Evolutionary conservation across 2,888 invertebrate genomes (phyloP).

Genomic region (Oxystoma pomonae): DNA sequence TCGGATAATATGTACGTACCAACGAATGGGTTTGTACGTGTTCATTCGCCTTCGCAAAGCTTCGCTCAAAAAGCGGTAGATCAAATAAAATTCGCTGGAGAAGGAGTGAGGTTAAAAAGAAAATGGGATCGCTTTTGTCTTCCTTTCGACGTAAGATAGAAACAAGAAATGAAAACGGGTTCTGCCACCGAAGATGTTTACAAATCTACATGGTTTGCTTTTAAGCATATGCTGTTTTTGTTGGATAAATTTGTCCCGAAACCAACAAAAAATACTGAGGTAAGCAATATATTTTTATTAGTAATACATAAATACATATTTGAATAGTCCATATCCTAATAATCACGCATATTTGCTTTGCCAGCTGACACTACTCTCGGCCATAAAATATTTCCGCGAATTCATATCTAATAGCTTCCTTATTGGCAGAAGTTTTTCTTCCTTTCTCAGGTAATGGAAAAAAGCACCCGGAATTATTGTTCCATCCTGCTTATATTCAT

Average conservation of each 20-base stretch:
- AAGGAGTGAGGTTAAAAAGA: not conserved
- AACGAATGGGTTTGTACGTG: too few relatives aligned
- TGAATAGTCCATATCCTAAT: too few relatives aligned
- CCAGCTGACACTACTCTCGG: not conserved
- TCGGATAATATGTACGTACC: too few relatives aligned
- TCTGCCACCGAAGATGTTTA: not conserved
- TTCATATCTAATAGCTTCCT: not conserved
- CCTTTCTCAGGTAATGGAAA: not conserved
- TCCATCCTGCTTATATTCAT: not conserved
- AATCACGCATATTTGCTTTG: too few relatives aligned
- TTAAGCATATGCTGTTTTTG: not conserved
- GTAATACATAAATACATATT: not conserved
- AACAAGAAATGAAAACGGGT: too few relatives aligned
- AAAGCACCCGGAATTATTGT: not conserved
- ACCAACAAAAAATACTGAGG: conserved; percentile 1
- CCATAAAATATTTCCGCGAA: not conserved
- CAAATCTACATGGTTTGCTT: not conserved
- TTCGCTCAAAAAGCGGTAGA: too few relatives aligned
- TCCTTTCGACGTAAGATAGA: too few relatives aligned
- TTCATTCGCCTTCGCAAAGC: too few relatives aligned
- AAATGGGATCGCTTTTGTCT: too few relatives aligned
- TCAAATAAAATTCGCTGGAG: too few relatives aligned
- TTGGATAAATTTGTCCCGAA: conserved; percentile 1
- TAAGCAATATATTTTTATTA: conserved; percentile 1
- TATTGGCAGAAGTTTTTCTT: not conserved